Evolutionary conservation across 92 coral and sea anemone genomes (phyloP), one percentile per base, ranked within the genome.

Genomic region (Nematostella vectensis): DNA sequence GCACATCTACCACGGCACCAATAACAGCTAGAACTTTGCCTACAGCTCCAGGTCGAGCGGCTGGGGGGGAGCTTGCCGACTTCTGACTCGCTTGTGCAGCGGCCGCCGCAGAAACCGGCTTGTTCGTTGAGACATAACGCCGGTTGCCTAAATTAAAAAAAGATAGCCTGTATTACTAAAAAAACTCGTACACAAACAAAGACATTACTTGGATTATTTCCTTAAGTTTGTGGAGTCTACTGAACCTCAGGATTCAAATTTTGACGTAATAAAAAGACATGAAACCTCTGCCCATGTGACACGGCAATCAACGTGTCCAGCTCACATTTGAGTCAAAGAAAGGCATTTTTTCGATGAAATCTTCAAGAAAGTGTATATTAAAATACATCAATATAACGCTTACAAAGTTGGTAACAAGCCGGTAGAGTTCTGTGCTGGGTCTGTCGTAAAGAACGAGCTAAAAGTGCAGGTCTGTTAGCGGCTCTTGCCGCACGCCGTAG

Each of bases 1-100:
- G 95, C 12, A 89, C 97, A 67, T 89, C 97, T 31, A 89, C 97
- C 66, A 89, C 97, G 54, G 97, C 97, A 61, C 97, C 97, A 42
- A 89, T 89, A 50, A 89, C 97, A 13, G 97, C 95, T 19, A 87
- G 83, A 65, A 89, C 76, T 65, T 74, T 75, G 27, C 97, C 97
- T 38, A 79, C 80, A 40, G 95, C 85, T 39, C 77, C 95, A 25
- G 87, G 70, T 48, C 74, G 69, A 2, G 84, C 55, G 28, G 83
- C 87, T 29, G 83, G 18, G 2, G 97, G 76, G 1, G 80, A 44
- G 9, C 78, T 63, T 31, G 88, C 31, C 50, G 65, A 72, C 11
- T 70, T 69, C 1, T 72, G 58, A 1, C 83, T 74, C 22, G 87
- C 83, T 45, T 67, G 77, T 40, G 93, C 82, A 48, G 94, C 85